Conservation (phyloP, 2,888 invertebrate genomes). For the Napeogenes inachia region DNA sequence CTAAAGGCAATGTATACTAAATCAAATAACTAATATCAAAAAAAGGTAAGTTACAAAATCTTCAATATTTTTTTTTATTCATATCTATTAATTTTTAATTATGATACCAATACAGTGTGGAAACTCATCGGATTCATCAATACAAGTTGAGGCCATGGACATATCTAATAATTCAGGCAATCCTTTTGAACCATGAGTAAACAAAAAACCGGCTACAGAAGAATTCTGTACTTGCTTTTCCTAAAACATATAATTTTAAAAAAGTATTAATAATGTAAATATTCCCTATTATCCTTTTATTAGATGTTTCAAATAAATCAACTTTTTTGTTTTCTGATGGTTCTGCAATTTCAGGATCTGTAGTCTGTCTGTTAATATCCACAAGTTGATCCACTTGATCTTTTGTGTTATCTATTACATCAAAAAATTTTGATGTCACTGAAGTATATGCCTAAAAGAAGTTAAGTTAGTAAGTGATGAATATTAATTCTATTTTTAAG, state of each 20-base stretch:
- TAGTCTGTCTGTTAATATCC: conserved; percentile 16
- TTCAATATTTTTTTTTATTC: too few species aligned
- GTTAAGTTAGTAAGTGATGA: background rate
- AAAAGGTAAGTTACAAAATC: too few species aligned
- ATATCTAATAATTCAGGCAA: conserved; percentile 57
- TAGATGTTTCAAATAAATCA: background rate
- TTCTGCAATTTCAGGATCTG: conserved; percentile 5
- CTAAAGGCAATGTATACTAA: conserved; percentile 36
- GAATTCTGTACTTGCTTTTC: conserved; percentile 30
- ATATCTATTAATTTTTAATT: background rate
- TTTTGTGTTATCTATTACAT: conserved; percentile 23
- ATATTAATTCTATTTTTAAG: background rate
- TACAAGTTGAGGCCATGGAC: conserved; percentile 57
- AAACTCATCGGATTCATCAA: conserved; percentile 56
- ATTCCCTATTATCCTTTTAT: background rate
- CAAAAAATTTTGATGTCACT: conserved; percentile 58
- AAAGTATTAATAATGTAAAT: background rate
- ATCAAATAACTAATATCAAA: too few species aligned
- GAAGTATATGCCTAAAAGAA: conserved; percentile 42
- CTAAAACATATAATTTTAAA: background rate
- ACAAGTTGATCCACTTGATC: conserved; percentile 27
- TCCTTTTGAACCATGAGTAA: conserved; percentile 49
- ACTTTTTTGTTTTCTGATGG: background rate
- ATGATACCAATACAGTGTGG: conserved; percentile 55
- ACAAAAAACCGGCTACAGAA: conserved; percentile 48